These are phyloP conservation scores for Ceyx erithaca DNA, from an alignment of 2,797 vertebrate species.

Conservation along the genomic window DNA sequence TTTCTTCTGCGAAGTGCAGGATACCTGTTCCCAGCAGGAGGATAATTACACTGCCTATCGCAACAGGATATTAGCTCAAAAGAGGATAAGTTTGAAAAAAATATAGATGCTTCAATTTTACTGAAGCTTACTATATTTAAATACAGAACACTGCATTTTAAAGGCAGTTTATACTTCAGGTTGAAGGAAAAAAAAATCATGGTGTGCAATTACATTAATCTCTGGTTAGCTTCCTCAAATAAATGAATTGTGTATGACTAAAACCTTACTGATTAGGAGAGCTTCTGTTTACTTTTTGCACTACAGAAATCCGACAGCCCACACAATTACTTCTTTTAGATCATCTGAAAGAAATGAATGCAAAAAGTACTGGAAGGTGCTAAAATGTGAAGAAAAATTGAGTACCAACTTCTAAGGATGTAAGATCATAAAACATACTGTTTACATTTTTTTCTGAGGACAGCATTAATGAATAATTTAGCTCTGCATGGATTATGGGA, in stretches of 20 bases:
- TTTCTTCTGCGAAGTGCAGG: conserved; percentile 52
- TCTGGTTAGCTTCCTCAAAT: background rate
- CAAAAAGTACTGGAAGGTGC: background rate
- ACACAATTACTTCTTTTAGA: background rate
- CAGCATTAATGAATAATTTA: conserved; percentile 47
- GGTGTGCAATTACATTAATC: background rate
- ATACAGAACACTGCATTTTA: background rate
- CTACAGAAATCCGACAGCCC: background rate
- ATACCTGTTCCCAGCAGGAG: conserved; percentile 61
- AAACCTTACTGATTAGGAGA: background rate
- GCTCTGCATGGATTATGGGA: background rate
- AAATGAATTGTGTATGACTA: background rate
- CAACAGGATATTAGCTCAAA: conserved; percentile 26
- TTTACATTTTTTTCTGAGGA: conserved; percentile 1
- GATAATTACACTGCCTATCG: conserved; percentile 60
- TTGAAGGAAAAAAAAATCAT: background rate
- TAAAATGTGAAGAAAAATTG: background rate
- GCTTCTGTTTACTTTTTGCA: background rate
- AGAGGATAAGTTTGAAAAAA: conserved; percentile 13
- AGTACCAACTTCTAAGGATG: background rate
- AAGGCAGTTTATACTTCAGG: background rate
- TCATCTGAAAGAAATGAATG: conserved; percentile 8
- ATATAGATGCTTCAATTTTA: background rate
- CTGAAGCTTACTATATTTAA: background rate
- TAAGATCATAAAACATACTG: background rate